Evolutionary conservation across 2,888 invertebrate species (phyloP).

Genomic region (Andrena camellia): DNA sequence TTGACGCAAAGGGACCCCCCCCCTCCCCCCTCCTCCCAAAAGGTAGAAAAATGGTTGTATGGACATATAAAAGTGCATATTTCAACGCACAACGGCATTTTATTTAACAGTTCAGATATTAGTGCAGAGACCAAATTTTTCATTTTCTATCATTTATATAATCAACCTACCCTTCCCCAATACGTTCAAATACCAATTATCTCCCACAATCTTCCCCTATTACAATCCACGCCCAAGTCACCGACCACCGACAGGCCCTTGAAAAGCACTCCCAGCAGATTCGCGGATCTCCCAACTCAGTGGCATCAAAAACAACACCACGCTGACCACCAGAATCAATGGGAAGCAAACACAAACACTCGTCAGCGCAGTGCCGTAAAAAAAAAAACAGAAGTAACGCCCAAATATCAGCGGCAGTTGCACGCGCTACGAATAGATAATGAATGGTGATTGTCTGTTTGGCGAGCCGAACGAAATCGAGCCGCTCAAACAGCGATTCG

Average conservation of each 20-base stretch:
- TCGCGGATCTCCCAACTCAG: not conserved
- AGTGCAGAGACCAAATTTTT: conserved; percentile 17
- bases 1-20: not conserved
- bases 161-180: no score
- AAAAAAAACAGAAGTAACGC: not conserved
- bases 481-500: not conserved
- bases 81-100: conserved; percentile 46
- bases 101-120: conserved; percentile 54
- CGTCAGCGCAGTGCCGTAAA: not conserved
- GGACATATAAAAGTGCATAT: not conserved
- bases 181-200: no score
- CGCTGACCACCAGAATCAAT: not conserved
- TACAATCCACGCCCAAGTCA: no score
- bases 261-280: no score
- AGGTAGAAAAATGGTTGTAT: not conserved
- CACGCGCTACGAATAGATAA: not conserved
- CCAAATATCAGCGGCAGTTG: not conserved
- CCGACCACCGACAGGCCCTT: no score
- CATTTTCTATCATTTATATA: not conserved
- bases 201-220: no score
- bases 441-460: conserved; percentile 25
- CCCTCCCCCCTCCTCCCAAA: no score
- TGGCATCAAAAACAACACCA: not conserved
- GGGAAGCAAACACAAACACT: not conserved
- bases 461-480: conserved; percentile 14